Evolutionary conservation across 2,888 invertebrate species (phyloP), one percentile per base, ranked within the genome.

Genomic region (Pheosia tremula): DNA sequence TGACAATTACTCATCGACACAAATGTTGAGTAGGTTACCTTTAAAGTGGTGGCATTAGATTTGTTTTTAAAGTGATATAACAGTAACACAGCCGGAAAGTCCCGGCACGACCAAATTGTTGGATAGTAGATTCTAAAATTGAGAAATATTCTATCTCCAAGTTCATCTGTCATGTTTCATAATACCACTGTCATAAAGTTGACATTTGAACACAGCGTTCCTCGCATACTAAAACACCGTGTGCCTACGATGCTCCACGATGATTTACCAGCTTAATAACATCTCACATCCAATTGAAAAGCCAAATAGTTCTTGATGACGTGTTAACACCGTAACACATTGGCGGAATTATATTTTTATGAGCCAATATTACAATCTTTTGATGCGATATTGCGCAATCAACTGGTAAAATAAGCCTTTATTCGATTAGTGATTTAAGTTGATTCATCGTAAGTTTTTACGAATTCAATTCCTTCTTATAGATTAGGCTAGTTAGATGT

Each of bases 231-330:
- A 24, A 50, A 50, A 50, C 24, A 7, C 24, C n/a, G 24, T 47
- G 47, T 47, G 0, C 24, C n/a, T 5, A 50, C 7, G 7, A 6
- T 24, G 24, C 24, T 50, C 24, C 50, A 50, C 45, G 8, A 3
- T 50, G 50, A 50, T 50, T 50, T 50, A 50, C 50, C 3, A 24
- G 8, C 24, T 7, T 24, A 50, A 50, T 50, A 50, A 50, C 50
- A 24, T 50, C 10, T 24, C 50, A 4, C 49, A 11, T 11, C 45
- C 49, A 6, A 50, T 50, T 5, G 50, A 24, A 9, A 11, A 24
- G 47, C 47, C n/a, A 47, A 47, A 50, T 50, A 50, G 50, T 50
- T 24, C 24, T 10, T 7, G 50, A 50, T 50, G 50, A 50, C 50
- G 50, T 24, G 50, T 50, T 24, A 50, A 50, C 50, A 24, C 3